Base-by-base conservation (phyloP, 2,797 vertebrate genomes). In the Urosaurus nigricauda region DNA sequence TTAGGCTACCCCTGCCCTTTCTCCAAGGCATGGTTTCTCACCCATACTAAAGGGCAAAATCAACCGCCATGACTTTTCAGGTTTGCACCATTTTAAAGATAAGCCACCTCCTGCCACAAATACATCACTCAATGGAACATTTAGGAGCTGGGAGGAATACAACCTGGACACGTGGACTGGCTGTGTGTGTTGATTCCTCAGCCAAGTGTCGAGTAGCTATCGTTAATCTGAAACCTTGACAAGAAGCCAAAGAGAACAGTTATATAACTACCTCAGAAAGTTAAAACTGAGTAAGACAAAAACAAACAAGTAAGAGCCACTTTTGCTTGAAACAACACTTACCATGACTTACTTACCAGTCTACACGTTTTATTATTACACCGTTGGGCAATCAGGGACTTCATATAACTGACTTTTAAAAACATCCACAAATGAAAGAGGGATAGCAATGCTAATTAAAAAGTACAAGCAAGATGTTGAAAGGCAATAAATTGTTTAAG, bases 191-290 rank as follows among this genome's bases (percentile, higher is more conserved):
- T 92, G 91, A 0, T 89, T 94, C 91, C 89, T 9, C 29, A 60
- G 84, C 89, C 78, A 51, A 16, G 91, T 53, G 37, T 84, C 88
- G 88, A 84, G 87, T 89, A 92, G 94, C 88, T 94, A 92, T 87
- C 9, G 0, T 92, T 97, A 95, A 97, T 95, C 94, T 95, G 94
- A 89, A 93, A 94, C 84, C 89, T 89, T 97, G 96, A 91, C 92
- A 8, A 0, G 17, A 53, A 86, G 96, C 96, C 97, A 97, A 95
- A 89, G 90, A 86, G 94, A 96, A 90, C 82, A 86, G 93, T 97
- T 97, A 96, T 75, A 89, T 96, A 97, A 97, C 93, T 77, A 97
- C 97, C 88, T 78, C 89, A 92, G 94, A 96, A 94, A 96, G 93
- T 93, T 94, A 92, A 95, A 94, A 94, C 89, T 35, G 47, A 92